These are phyloP conservation scores for Enteromius treurensis DNA, from an alignment of 2,797 vertebrate species.

Conservation along the genomic window DNA sequence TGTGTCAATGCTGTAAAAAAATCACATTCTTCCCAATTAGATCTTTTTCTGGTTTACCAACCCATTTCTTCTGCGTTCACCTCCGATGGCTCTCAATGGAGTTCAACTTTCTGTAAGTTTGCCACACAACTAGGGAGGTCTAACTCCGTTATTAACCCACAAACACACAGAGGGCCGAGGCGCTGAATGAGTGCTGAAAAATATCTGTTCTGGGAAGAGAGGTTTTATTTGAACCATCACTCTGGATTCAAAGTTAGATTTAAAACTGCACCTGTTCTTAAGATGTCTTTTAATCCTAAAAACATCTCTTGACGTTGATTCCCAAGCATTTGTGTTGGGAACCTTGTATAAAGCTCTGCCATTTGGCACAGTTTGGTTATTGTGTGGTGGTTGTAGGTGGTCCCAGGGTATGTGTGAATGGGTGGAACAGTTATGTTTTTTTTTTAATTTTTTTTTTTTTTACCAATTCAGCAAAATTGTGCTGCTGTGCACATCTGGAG, in stretches of 20 bases:
- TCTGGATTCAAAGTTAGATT: conserved; percentile 4
- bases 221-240: not conserved
- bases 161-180: not conserved
- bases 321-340: not conserved
- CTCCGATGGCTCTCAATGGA: conserved; percentile 15
- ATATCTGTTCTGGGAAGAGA: not conserved
- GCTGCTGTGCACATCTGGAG: conserved; percentile 70
- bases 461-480: conserved; percentile 70
- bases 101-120: conserved; percentile 30
- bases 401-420: not conserved
- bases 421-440: not conserved
- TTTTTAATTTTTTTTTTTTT: conserved; percentile 1
- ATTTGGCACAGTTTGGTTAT: conserved; percentile 9
- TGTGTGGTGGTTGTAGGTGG: conserved; percentile 32
- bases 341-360: not conserved
- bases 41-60: conserved; percentile 41
- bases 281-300: not conserved
- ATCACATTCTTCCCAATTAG: conserved; percentile 40
- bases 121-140: conserved; percentile 19
- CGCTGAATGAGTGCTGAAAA: not conserved
- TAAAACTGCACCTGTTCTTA: conserved; percentile 1
- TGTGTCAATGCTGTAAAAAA: conserved; percentile 56
- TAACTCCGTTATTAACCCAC: not conserved
- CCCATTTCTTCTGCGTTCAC: conserved; percentile 20
- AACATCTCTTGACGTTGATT: not conserved